Percentiles rank a stretch among this genome's conserved stretches.
Conservation (phyloP, 2,888 invertebrate species). For the Tethea ocularis region DNA sequence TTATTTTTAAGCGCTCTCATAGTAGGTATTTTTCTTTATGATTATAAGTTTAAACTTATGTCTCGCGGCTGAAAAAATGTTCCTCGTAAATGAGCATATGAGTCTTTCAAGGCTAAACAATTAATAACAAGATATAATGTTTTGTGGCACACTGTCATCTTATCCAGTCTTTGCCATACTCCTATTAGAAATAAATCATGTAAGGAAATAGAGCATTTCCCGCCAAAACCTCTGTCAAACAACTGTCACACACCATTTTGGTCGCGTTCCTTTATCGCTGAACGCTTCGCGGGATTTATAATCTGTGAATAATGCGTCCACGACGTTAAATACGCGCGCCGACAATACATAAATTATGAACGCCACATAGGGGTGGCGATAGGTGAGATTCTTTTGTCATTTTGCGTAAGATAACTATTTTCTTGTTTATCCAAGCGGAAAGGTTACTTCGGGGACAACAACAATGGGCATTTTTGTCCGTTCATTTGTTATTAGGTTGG, state of each 20-base stretch:
- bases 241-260: conserved; percentile 70
- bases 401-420: conserved; percentile 64
- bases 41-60: too few relatives aligned
- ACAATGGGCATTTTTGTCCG: conserved; percentile 41
- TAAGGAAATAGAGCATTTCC: conserved; percentile 35
- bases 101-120: too few relatives aligned
- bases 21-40: background rate
- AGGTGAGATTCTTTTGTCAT: conserved; percentile 26
- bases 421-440: conserved; percentile 74
- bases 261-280: conserved; percentile 67
- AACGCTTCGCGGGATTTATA: conserved; percentile 77
- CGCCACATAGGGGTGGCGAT: conserved; percentile 49
- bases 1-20: conserved; percentile 23
- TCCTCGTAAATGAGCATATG: too few relatives aligned
- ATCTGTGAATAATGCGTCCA: conserved; percentile 78
- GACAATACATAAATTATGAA: conserved; percentile 81
- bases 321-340: conserved; percentile 72
- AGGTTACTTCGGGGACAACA: conserved; percentile 59
- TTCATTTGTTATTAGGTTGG: conserved; percentile 19
- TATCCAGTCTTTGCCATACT: too few relatives aligned
- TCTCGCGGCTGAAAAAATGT: too few relatives aligned
- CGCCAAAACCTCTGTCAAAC: conserved; percentile 71
- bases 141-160: too few relatives aligned
- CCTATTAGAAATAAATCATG: too few relatives aligned
- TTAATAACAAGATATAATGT: too few relatives aligned